Conservation (phyloP, 2,888 invertebrate genomes). For the Hirtodrosophila trivittata region DNA sequence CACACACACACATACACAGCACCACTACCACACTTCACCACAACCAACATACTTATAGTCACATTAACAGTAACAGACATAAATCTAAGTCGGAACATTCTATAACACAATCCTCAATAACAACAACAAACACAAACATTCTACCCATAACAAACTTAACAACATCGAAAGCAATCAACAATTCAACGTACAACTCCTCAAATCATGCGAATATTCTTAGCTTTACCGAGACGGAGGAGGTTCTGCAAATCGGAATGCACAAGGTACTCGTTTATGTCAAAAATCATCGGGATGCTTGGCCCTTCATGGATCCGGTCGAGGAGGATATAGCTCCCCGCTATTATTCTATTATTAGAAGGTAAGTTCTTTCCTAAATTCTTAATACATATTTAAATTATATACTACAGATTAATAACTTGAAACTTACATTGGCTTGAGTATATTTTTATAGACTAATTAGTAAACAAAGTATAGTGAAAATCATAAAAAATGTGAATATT, state of each 20-base stretch:
- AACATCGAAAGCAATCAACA: constrained; percentile 65
- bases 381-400: neutral
- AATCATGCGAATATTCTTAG: constrained; percentile 85
- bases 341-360: constrained; percentile 88
- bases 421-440: no score
- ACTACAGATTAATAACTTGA: no score
- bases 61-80: constrained; percentile 64
- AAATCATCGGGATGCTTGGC: constrained; percentile 96
- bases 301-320: constrained; percentile 96
- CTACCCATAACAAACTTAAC: constrained; percentile 36
- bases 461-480: no score
- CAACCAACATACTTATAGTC: constrained; percentile 42
- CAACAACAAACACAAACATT: constrained; percentile 33
- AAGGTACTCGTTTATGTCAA: constrained; percentile 95
- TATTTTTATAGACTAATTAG: no score
- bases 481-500: no score
- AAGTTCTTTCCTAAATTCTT: constrained; percentile 19
- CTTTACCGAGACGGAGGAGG: constrained; percentile 92
- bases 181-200: constrained; percentile 80
- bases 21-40: constrained; percentile 36
- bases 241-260: constrained; percentile 94
- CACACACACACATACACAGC: constrained; percentile 36
- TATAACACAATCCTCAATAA: constrained; percentile 54
- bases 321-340: constrained; percentile 96
- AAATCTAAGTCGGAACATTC: constrained; percentile 51